A percentile compares a stretch with the other conserved stretches of the same genome.
Evolutionary conservation across 1,140 invertebrate genomes (phyloP).

Genomic region (Drosophila bifasciata): DNA sequence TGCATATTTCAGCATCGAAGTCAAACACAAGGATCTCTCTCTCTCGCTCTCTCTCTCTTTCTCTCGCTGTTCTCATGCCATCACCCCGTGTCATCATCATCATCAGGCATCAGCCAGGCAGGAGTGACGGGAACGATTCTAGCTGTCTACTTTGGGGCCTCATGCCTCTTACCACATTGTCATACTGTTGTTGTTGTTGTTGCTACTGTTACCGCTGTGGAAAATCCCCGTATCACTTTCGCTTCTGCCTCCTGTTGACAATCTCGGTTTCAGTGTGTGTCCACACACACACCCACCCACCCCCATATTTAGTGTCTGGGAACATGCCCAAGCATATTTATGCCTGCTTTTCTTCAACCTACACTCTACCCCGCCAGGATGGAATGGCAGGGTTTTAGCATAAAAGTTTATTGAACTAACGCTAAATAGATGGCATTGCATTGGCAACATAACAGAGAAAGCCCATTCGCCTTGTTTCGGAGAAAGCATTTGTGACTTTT

Average conservation of each 20-base stretch:
- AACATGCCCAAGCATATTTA: conserved; percentile 74
- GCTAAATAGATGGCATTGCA: conserved; percentile 36
- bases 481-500: conserved; percentile 11
- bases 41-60: background rate
- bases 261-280: conserved; percentile 78
- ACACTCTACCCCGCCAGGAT: conserved; percentile 8
- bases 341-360: conserved; percentile 36
- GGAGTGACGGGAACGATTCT: conserved; percentile 43
- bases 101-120: conserved; percentile 21
- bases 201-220: conserved; percentile 40
- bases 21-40: conserved; percentile 42
- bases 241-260: conserved; percentile 77
- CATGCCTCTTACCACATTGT: conserved; percentile 37
- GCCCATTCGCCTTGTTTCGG: too few species aligned
- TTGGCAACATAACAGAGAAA: conserved; percentile 2
- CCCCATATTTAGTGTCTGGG: conserved; percentile 39
- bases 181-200: too few species aligned
- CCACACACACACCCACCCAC: conserved; percentile 27
- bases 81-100: conserved; percentile 51
- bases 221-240: conserved; percentile 82
- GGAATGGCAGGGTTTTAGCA: conserved; percentile 74
- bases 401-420: conserved; percentile 81
- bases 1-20: conserved; percentile 80
- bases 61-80: background rate
- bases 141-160: conserved; percentile 39